Evolutionary conservation across 1,140 invertebrate species (phyloP).

Genomic region (Nebria ingens): DNA sequence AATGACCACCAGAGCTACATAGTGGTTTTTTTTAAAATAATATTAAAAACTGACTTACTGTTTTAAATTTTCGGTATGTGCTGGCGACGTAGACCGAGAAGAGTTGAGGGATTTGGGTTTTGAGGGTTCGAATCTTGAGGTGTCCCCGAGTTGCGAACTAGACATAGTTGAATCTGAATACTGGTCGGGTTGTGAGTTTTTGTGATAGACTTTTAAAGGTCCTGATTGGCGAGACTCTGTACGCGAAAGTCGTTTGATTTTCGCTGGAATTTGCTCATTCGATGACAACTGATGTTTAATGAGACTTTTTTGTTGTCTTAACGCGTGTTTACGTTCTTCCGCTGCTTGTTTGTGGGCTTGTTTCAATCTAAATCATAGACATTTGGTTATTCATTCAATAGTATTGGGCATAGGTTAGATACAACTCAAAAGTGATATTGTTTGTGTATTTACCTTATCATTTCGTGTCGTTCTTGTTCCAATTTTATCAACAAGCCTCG

Average conservation of each 20-base stretch:
- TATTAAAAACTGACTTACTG: no score
- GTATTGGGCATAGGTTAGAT: not conserved
- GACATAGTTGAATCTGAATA: conserved; percentile 16
- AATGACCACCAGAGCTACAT: no score
- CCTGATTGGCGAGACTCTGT: conserved; percentile 18
- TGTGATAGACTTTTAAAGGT: conserved; percentile 26
- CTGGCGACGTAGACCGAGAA: no score
- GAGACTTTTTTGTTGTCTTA: conserved; percentile 27
- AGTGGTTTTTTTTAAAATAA: no score
- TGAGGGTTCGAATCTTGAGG: no score
- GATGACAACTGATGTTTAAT: conserved; percentile 28
- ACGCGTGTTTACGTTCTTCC: conserved; percentile 25
- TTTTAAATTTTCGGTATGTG: no score
- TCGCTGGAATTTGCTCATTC: conserved; percentile 21
- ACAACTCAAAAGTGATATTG: conserved; percentile 14
- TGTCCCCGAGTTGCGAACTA: not conserved
- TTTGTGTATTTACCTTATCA: conserved; percentile 28
- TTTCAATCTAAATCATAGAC: conserved; percentile 19
- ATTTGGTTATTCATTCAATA: not conserved
- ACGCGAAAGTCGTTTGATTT: conserved; percentile 16
- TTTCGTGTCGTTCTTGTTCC: conserved; percentile 31
- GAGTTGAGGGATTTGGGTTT: no score
- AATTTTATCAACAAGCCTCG: conserved; percentile 30
- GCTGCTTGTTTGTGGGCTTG: conserved; percentile 32
- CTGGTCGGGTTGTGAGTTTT: not conserved